phyloP scores from a whole-genome alignment of 2,888 invertebrate species.

The Cyclophora albipunctata region DNA sequence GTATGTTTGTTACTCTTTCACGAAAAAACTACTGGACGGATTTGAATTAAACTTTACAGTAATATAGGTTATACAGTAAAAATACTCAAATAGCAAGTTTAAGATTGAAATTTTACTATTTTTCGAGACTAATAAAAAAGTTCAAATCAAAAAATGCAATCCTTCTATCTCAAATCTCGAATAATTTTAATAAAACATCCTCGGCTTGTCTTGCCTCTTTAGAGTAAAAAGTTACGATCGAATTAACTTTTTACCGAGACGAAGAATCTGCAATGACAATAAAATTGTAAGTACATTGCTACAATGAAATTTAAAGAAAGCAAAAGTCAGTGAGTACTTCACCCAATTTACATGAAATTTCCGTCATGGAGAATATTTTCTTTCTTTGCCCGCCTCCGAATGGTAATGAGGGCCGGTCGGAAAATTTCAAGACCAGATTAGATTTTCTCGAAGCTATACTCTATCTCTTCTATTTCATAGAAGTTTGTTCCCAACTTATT shows the following conservation, averaged over 20 bases:
- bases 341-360: conserved; percentile 67
- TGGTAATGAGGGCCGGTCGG: conserved; percentile 62
- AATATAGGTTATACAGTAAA: no score
- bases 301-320: conserved; percentile 49
- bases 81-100: no score
- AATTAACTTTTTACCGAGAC: conserved; percentile 34
- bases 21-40: no score
- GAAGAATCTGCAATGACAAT: conserved; percentile 38
- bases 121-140: no score
- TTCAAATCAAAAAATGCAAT: no score
- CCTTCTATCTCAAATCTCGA: no score
- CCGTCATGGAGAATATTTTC: conserved; percentile 53
- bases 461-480: conserved; percentile 25
- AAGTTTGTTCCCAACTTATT: conserved; percentile 1
- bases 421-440: conserved; percentile 58
- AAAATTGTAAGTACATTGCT: conserved; percentile 31
- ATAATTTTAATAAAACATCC: conserved; percentile 9
- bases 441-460: conserved; percentile 45
- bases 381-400: conserved; percentile 54
- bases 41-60: no score
- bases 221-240: conserved; percentile 21
- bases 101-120: no score
- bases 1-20: no score
- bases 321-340: conserved; percentile 45
- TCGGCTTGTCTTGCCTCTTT: conserved; percentile 5